Conservation (phyloP, 2,113 vertebrate species). For the Brachypteracias leptosomus region DNA sequence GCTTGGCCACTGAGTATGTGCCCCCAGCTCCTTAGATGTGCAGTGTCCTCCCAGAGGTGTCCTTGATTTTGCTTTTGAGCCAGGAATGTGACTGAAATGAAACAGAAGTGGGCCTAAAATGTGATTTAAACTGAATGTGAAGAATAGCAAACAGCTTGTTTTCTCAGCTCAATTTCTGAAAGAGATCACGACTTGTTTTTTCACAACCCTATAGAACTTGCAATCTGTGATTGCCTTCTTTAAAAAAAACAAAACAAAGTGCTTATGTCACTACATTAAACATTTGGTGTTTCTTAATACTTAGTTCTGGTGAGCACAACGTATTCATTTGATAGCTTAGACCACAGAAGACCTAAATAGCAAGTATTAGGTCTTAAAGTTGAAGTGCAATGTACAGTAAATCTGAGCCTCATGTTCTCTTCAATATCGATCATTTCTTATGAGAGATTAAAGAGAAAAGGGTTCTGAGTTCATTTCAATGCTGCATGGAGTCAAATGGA, state of each 20-base stretch:
- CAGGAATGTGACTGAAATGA: background rate
- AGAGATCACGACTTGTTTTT: constrained; percentile 59
- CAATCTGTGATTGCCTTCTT: constrained; percentile 98
- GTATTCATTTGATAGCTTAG: constrained; percentile 65
- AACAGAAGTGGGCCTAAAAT: background rate
- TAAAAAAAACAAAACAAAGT: constrained; percentile 74
- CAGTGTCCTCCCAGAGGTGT: background rate
- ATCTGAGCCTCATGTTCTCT: constrained; percentile 84
- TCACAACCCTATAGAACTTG: constrained; percentile 79
- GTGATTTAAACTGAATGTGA: background rate
- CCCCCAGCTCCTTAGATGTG: background rate
- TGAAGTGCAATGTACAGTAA: constrained; percentile 91
- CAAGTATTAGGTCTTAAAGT: constrained; percentile 78
- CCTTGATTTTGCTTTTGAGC: background rate
- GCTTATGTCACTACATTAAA: constrained; percentile 81
- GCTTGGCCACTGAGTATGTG: background rate
- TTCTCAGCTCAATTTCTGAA: background rate
- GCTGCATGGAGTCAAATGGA: constrained; percentile 79
- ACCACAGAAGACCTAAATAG: constrained; percentile 71
- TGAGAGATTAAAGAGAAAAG: constrained; percentile 70
- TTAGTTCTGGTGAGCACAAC: constrained; percentile 74
- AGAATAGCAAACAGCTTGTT: background rate
- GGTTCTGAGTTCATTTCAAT: constrained; percentile 77
- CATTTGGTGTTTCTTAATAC: constrained; percentile 76
- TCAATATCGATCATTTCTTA: constrained; percentile 80